Evolutionary conservation across 2,113 vertebrate species (phyloP), one percentile per base, ranked within the genome.

Genomic region (Cynopterus brachyotis): DNA sequence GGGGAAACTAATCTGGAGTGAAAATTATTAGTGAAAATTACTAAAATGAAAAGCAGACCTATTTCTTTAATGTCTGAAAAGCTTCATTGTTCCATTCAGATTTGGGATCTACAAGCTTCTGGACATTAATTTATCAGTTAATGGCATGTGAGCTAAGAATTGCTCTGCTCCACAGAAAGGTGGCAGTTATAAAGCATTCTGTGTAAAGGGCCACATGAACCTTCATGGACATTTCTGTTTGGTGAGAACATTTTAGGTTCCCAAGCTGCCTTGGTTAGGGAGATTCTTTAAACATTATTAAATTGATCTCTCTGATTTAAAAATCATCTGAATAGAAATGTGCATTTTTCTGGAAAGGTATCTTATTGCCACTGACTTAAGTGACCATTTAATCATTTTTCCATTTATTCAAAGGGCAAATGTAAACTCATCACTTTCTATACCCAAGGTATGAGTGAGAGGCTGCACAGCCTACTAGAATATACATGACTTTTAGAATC

Each of bases 21-120:
- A 70, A 87, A 86, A 85, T 83, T 89, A 73, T 72, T 79, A 86
- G 60, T 73, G n/a, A 92, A 91, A 90, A 84, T 84, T 3, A 93
- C 37, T 88, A 91, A 88, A 96, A 84, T 67, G 55, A 79, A 92
- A 96, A 81, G 47, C 32, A 66, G 37, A 81, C 6, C 17, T 35
- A 22, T 67, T 30, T 17, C 37, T 90, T 87, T 13, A 37, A 42
- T 84, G 28, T 32, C 66, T 90, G 75, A 86, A 84, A 55, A 82
- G 24, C 62, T 94, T 84, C 79, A 72, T 42, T 80, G 10, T 94
- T 85, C 78, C 76, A 17, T 81, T 60, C 32, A 72, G 78, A 67
- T 89, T 91, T 35, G 32, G 20, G 66, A 55, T 45, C 72, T 70
- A 35, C 64, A 73, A 73, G 53, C 8, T 87, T 73, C 64, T 94